phyloP scores from a whole-genome alignment of 2,113 vertebrate genomes.

The Marcusenius ussheri region DNA sequence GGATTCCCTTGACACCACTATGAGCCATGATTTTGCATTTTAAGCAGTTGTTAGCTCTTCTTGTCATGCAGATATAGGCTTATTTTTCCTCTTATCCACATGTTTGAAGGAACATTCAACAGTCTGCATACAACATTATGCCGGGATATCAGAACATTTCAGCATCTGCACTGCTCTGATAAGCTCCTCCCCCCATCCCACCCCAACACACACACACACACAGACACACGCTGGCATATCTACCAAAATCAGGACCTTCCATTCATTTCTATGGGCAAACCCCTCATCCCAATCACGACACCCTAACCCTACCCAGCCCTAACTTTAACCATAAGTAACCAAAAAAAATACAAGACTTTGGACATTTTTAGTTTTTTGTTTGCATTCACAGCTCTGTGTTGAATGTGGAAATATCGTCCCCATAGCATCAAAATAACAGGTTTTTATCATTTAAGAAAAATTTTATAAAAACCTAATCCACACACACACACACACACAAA shows the following conservation, averaged over 20 bases:
- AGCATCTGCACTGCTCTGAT: not conserved
- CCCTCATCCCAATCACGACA: too few species aligned
- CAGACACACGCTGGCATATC: not conserved
- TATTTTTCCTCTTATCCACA: not conserved
- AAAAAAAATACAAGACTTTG: too few species aligned
- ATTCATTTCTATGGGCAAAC: too few species aligned
- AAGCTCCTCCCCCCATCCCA: not conserved
- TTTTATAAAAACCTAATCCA: not conserved
- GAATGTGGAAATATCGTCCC: not conserved
- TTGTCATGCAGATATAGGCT: not conserved
- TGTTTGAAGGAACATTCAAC: not conserved
- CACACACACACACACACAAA: not conserved
- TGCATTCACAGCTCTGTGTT: too few species aligned
- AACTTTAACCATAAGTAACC: too few species aligned
- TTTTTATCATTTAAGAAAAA: too few species aligned
- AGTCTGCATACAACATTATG: not conserved
- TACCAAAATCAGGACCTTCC: too few species aligned
- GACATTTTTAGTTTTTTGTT: too few species aligned
- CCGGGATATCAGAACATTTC: not conserved
- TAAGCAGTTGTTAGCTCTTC: not conserved
- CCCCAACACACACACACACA: not conserved
- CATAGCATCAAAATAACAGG: not conserved
- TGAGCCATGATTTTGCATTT: not conserved
- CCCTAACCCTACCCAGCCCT: too few species aligned
- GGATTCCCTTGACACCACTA: not conserved